Evolutionary conservation across 2,113 vertebrate genomes (phyloP).

Genomic region (Phoxinus phoxinus): DNA sequence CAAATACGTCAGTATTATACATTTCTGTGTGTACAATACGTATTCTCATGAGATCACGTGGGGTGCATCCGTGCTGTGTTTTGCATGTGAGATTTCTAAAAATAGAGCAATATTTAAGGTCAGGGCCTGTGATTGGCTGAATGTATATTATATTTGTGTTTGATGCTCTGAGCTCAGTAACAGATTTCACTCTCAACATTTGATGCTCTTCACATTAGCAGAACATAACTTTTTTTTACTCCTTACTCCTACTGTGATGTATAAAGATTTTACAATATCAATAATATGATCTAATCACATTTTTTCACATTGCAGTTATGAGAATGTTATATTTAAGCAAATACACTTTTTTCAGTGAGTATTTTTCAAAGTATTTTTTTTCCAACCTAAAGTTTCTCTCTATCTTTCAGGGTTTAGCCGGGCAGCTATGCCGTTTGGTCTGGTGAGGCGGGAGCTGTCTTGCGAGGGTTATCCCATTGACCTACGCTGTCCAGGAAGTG

Average conservation of each 20-base stretch:
- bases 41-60: too few species aligned
- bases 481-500: slow-evolving; percentile 96
- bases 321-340: too few species aligned
- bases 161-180: slow-evolving; percentile 79
- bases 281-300: too few species aligned
- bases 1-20: too few species aligned
- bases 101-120: slow-evolving; percentile 45
- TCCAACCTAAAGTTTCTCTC: slow-evolving; percentile 22
- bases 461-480: slow-evolving; percentile 99
- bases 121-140: slow-evolving; percentile 56
- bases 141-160: slow-evolving; percentile 30
- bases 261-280: not conserved
- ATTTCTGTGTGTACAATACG: too few species aligned
- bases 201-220: slow-evolving; percentile 81
- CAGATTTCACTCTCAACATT: slow-evolving; percentile 81
- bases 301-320: too few species aligned
- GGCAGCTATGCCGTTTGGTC: slow-evolving; percentile 93
- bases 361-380: too few species aligned
- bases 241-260: not conserved
- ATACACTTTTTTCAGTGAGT: too few species aligned
- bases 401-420: slow-evolving; percentile 88
- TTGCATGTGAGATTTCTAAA: slow-evolving; percentile 11
- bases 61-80: slow-evolving; percentile 19
- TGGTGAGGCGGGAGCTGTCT: slow-evolving; percentile 95
- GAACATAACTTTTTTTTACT: slow-evolving; percentile 61